Evolutionary conservation across 2,113 vertebrate species (phyloP).

Genomic region (Raja brachyura): DNA sequence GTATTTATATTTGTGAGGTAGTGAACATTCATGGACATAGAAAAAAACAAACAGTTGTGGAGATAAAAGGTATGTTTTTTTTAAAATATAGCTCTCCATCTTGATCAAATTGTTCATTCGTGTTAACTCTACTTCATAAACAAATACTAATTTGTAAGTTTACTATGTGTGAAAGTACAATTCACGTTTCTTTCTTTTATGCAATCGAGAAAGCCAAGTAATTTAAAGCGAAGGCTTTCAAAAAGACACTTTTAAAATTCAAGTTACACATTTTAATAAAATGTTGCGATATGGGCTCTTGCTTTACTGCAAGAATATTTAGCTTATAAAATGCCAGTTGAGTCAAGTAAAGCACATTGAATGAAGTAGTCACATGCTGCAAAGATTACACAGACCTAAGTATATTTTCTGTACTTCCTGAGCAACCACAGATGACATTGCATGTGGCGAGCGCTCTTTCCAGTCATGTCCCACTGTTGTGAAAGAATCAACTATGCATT

Average conservation of each 20-base stretch:
- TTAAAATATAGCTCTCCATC: too few relatives aligned
- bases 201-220: not conserved
- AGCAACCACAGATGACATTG: too few relatives aligned
- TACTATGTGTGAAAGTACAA: not conserved
- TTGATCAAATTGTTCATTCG: not conserved
- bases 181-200: too few relatives aligned
- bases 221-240: not conserved
- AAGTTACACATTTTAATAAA: not conserved
- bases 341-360: not conserved
- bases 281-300: not conserved
- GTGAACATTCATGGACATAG: conserved; percentile 74
- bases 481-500: too few relatives aligned
- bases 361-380: not conserved
- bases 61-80: conserved; percentile 67
- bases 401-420: not conserved
- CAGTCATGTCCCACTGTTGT: too few relatives aligned
- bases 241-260: not conserved
- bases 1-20: conserved; percentile 82
- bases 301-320: not conserved
- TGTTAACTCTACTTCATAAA: not conserved
- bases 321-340: not conserved
- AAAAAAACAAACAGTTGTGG: conserved; percentile 74
- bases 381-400: not conserved
- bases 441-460: not conserved
- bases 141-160: not conserved